phyloP scores from a whole-genome alignment of 2,888 invertebrate genomes.

The Ophioninae sp. region DNA sequence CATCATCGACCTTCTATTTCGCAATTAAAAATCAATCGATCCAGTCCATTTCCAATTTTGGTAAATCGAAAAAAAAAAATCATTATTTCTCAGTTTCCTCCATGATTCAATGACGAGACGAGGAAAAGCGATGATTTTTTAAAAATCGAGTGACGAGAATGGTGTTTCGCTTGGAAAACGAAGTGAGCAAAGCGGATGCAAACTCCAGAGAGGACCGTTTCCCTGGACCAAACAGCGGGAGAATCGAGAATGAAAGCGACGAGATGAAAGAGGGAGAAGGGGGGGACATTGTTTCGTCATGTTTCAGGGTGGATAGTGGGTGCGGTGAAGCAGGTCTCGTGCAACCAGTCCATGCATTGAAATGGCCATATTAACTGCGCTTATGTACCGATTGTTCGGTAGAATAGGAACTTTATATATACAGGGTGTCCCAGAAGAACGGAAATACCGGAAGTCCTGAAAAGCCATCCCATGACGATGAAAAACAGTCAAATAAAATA shows the following conservation, averaged over 20 bases:
- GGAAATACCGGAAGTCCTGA: too few relatives aligned
- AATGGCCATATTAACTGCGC: constrained; percentile 63
- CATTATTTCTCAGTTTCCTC: too few relatives aligned
- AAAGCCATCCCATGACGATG: too few relatives aligned
- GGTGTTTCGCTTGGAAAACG: not conserved
- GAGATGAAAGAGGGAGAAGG: constrained; percentile 32
- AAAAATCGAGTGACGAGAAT: constrained; percentile 31
- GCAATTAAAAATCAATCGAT: too few relatives aligned
- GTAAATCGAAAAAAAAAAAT: not conserved
- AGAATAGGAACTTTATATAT: constrained; percentile 6
- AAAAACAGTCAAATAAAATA: too few relatives aligned
- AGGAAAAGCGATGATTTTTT: not conserved
- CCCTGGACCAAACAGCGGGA: constrained; percentile 3
- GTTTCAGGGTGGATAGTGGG: constrained; percentile 54
- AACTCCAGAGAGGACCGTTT: constrained; percentile 33
- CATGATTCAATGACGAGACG: too few relatives aligned
- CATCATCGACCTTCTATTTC: too few relatives aligned
- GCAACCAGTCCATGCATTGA: constrained; percentile 60
- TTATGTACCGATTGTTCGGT: constrained; percentile 53
- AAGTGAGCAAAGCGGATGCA: constrained; percentile 24
- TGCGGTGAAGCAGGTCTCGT: constrained; percentile 14
- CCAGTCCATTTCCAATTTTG: too few relatives aligned
- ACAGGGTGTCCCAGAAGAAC: not conserved
- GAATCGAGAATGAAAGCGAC: constrained; percentile 20
- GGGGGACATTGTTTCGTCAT: constrained; percentile 49